A percentile compares a stretch with the other conserved stretches of the same genome.
Evolutionary conservation across 2,797 vertebrate genomes (phyloP).

Genomic region (Ciconia nigra): DNA sequence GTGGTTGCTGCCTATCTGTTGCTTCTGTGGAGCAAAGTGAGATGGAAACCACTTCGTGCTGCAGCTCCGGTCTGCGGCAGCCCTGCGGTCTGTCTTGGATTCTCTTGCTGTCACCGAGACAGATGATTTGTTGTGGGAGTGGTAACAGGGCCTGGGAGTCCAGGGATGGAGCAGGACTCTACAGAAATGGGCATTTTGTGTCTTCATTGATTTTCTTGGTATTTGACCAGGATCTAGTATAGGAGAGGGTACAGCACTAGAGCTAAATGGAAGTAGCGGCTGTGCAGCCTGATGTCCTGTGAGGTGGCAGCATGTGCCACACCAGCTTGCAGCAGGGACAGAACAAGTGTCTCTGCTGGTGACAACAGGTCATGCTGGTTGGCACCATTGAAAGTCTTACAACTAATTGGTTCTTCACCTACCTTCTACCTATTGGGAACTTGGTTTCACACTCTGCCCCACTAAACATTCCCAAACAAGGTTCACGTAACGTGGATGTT

Average conservation of each 20-base stretch:
- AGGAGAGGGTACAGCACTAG: background rate
- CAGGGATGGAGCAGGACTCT: background rate
- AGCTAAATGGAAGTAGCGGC: background rate
- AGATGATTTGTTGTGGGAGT: background rate
- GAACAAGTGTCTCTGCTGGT: background rate
- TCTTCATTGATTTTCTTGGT: background rate
- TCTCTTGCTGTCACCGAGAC: background rate
- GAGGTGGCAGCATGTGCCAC: background rate
- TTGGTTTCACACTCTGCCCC: background rate
- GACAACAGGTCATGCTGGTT: background rate
- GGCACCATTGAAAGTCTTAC: background rate
- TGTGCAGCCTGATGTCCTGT: background rate
- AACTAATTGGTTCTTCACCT: background rate
- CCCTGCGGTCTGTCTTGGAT: background rate
- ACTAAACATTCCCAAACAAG: background rate
- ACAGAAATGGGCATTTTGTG: background rate
- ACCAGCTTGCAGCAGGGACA: background rate
- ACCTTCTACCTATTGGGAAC: background rate
- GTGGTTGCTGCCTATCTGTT: background rate
- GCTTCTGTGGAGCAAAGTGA: background rate
- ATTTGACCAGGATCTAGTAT: background rate
- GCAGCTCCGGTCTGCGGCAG: background rate
- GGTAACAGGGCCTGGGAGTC: background rate
- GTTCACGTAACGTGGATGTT: accelerated
- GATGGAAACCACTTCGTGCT: background rate